Base-by-base conservation (phyloP, 2,888 invertebrate genomes). In the Tupiocoris notatus region DNA sequence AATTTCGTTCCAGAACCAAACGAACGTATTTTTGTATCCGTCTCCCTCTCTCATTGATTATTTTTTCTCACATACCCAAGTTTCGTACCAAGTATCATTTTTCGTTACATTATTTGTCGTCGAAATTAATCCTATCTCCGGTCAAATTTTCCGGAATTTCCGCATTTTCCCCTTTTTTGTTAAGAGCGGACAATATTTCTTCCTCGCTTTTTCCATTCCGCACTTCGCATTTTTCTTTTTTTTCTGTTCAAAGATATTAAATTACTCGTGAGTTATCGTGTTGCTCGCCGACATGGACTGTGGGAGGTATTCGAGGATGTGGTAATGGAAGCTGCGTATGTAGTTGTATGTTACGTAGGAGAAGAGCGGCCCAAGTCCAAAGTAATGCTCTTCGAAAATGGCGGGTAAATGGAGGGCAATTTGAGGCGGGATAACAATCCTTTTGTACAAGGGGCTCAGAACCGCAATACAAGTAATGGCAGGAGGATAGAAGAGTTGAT, bases 351-450 rank as follows among this genome's bases (percentile, higher is more conserved):
- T n/a, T 39, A 39, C 39, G 39, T 39, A 39, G 39, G 39, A 39
- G 39, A 12, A 12, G 39, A 39, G 12, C 59, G 59, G 20, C n/a
- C 20, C n/a, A n/a, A 57, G 54, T 62, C 54, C 12, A 54, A 63
- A 66, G 75, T 58, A 75, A 59, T 66, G 75, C 75, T 57, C 58
- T 75, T 66, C 63, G 73, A 73, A 66, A 75, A 75, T 75, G 66
- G 66, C 61, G 75, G 66, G 61, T 66, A 75, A 75, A 66, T 59
- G 75, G 75, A 66, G 66, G 66, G 75, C 75, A 75, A 75, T 75
- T 75, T 75, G 58, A 75, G 61, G 75, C 57, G 17, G 74, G 61
- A 75, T 65, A 75, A 75, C 75, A 75, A 75, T 75, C 75, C 66
- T 66, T 75, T 75, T 73, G 73, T 73, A 73, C 62, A 73, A n/a